phyloP scores from a whole-genome alignment of 1,140 invertebrate genomes.

The Yoshiicerus persimilis region DNA sequence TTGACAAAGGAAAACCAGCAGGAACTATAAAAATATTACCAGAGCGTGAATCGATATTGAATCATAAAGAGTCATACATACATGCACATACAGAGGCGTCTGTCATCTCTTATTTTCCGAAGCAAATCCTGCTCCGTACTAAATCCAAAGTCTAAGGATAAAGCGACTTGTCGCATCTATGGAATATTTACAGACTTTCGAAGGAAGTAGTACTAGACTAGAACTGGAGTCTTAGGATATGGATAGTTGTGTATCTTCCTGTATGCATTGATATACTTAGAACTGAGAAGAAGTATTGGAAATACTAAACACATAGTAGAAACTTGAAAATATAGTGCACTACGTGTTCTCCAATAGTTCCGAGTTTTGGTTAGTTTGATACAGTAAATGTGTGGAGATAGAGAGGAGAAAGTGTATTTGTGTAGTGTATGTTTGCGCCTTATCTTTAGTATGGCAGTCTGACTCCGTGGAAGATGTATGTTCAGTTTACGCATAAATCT shows the following conservation, averaged over 20 bases:
- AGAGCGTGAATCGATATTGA: slow-evolving; percentile 24
- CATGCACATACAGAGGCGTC: background rate
- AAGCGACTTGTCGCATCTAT: background rate
- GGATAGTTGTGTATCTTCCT: too few species aligned
- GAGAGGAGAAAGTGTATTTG: background rate
- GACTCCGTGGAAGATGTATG: slow-evolving; percentile 21
- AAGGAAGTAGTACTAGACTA: background rate
- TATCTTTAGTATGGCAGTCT: slow-evolving; percentile 15
- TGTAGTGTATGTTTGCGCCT: background rate
- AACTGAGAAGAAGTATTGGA: too few species aligned
- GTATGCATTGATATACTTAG: too few species aligned
- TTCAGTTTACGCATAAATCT: slow-evolving; percentile 24
- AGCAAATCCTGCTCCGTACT: background rate
- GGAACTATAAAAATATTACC: slow-evolving; percentile 24
- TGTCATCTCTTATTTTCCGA: background rate
- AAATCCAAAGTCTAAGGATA: background rate
- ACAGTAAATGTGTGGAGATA: background rate
- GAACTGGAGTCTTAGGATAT: background rate
- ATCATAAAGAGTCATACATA: slow-evolving; percentile 14
- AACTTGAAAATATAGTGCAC: too few species aligned
- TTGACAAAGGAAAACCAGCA: background rate
- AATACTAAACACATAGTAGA: too few species aligned
- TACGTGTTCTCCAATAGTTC: background rate
- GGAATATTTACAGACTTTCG: background rate
- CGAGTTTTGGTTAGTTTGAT: background rate